Evolutionary conservation across 2,797 vertebrate species (phyloP).

Genomic region (Hapalemur alaotrensis): DNA sequence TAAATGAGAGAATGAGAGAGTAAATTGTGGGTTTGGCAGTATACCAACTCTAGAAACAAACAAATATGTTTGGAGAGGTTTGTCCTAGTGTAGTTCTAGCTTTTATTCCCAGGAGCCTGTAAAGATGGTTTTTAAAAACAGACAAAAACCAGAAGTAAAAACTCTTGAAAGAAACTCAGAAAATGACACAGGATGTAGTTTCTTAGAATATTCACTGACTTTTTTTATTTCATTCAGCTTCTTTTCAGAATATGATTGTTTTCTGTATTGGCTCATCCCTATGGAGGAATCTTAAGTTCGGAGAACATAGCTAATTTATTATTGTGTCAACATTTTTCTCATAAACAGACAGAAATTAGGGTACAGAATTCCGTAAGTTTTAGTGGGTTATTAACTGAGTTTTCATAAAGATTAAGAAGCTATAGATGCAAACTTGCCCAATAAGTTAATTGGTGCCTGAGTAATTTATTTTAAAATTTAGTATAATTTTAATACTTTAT

Average conservation of each 20-base stretch:
- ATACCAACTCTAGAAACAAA: not conserved
- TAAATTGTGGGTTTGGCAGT: conserved; percentile 26
- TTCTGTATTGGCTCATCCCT: not conserved
- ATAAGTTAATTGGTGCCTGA: not conserved
- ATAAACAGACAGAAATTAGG: not conserved
- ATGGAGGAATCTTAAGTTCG: not conserved
- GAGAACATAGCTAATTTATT: not conserved
- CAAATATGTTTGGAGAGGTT: not conserved
- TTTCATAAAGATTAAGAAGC: conserved; percentile 5
- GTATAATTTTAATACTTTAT: not conserved
- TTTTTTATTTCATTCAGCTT: not conserved
- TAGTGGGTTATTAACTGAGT: not conserved
- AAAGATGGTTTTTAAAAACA: not conserved
- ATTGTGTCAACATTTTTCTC: not conserved
- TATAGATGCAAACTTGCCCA: not conserved
- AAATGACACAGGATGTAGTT: not conserved
- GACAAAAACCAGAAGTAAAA: not conserved
- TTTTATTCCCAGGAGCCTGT: not conserved
- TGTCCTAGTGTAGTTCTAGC: not conserved
- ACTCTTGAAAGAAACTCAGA: not conserved
- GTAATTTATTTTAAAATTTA: not conserved
- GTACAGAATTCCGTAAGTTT: not conserved
- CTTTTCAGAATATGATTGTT: not conserved
- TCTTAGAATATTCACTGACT: not conserved
- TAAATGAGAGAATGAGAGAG: not conserved